A percentile compares a stretch with the other conserved stretches of the same genome.
phyloP scores from a whole-genome alignment of 2,797 vertebrate genomes.

The Acestrorhynchus altus region DNA sequence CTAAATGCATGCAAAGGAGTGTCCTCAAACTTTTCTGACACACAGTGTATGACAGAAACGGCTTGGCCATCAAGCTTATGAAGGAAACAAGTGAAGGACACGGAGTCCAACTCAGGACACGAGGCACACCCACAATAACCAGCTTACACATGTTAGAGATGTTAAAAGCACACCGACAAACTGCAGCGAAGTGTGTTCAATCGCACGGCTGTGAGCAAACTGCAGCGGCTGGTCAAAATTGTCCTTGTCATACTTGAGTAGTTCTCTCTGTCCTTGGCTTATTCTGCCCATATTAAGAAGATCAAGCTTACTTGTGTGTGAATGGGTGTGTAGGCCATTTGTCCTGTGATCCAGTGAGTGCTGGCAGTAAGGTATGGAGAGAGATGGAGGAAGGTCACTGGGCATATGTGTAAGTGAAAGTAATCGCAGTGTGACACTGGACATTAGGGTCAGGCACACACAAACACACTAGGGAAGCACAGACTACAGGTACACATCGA shows the following conservation, averaged over 20 bases:
- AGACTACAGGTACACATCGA: no score
- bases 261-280: constrained; percentile 28
- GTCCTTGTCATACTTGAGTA: constrained; percentile 12
- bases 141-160: constrained; percentile 9
- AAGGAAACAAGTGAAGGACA: background rate
- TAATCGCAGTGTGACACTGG: constrained; percentile 36
- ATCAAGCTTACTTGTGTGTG: background rate
- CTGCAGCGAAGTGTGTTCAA: constrained; percentile 2
- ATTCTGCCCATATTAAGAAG: background rate
- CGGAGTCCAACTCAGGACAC: background rate
- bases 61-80: no score
- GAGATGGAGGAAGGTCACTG: constrained; percentile 19
- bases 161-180: background rate
- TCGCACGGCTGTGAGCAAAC: background rate
- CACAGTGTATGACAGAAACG: no score
- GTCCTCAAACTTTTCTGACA: no score
- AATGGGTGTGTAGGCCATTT: background rate
- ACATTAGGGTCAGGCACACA: background rate
- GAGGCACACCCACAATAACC: background rate
- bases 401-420: background rate
- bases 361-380: constrained; percentile 11
- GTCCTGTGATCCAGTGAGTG: constrained; percentile 7
- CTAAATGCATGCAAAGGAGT: no score
- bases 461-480: no score
- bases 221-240: background rate